A percentile compares a stretch with the other conserved stretches of the same genome.
Evolutionary conservation across 1,140 invertebrate genomes (phyloP).

Genomic region (Parapsyche elsis): DNA sequence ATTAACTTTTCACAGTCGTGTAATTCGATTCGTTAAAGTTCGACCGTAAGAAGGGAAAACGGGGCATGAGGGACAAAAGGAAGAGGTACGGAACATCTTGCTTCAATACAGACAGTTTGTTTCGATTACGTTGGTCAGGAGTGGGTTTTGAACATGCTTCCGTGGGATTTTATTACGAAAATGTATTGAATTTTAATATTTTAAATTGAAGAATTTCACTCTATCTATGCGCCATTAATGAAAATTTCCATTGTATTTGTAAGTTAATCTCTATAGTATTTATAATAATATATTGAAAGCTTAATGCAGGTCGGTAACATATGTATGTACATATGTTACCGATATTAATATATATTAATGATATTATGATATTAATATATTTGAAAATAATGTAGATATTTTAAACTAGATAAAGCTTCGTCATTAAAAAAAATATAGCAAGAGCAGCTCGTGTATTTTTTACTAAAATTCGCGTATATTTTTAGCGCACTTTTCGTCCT

Average conservation of each 20-base stretch:
- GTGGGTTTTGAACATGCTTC: not conserved
- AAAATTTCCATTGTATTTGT: too few relatives aligned
- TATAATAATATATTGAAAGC: too few relatives aligned
- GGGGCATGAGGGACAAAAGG: too few relatives aligned
- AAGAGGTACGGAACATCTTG: too few relatives aligned
- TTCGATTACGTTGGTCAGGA: not conserved
- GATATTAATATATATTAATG: too few relatives aligned
- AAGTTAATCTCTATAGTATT: too few relatives aligned
- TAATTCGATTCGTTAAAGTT: conserved; percentile 24
- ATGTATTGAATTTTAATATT: not conserved
- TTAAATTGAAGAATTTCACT: too few relatives aligned
- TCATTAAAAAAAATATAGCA: not conserved
- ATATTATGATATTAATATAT: not conserved
- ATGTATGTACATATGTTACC: not conserved
- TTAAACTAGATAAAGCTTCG: too few relatives aligned
- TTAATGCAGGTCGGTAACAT: too few relatives aligned
- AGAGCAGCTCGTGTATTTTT: not conserved
- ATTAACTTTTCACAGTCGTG: conserved; percentile 28
- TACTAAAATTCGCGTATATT: not conserved
- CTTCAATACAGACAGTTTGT: conserved; percentile 7
- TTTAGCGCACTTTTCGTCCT: not conserved
- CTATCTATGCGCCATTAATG: too few relatives aligned
- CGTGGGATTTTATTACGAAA: too few relatives aligned
- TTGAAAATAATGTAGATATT: not conserved
- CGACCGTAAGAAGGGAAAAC: not conserved